phyloP scores from a whole-genome alignment of 2,888 invertebrate genomes.

The Drepanosiphum platanoidis region DNA sequence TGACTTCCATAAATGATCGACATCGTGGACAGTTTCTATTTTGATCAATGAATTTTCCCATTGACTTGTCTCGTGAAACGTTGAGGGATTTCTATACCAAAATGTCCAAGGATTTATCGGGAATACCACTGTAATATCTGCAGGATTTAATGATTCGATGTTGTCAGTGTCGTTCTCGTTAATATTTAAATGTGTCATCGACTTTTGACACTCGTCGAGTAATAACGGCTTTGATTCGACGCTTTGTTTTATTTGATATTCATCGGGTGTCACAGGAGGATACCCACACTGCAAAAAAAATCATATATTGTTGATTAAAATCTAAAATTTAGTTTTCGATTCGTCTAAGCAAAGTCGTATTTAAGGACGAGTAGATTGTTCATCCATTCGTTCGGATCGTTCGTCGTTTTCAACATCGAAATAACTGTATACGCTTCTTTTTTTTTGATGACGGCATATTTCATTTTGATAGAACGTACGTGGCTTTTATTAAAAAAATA shows the following conservation, averaged over 20 bases:
- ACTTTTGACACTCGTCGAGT: neutral
- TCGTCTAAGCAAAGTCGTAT: too few species aligned
- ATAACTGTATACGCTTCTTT: too few species aligned
- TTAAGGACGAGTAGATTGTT: too few species aligned
- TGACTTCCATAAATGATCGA: slow-evolving; percentile 44
- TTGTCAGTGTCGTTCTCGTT: neutral
- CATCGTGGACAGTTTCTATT: slow-evolving; percentile 38
- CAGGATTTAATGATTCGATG: neutral
- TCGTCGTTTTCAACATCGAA: too few species aligned
- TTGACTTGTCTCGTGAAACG: neutral
- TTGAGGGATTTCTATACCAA: slow-evolving; percentile 34
- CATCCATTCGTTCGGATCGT: too few species aligned
- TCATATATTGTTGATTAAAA: too few species aligned
- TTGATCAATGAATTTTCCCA: slow-evolving; percentile 44
- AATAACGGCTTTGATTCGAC: neutral
- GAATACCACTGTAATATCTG: slow-evolving; percentile 20
- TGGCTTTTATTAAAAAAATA: too few species aligned
- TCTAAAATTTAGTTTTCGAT: too few species aligned
- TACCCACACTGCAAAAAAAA: neutral
- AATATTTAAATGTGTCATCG: neutral
- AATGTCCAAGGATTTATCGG: slow-evolving; percentile 44
- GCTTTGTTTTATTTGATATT: neutral
- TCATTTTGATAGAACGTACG: too few species aligned
- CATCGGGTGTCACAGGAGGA: neutral
- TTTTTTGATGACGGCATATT: too few species aligned